Conservation (phyloP, 2,113 vertebrate species). For the Leptobrachium ailaonicum region DNA sequence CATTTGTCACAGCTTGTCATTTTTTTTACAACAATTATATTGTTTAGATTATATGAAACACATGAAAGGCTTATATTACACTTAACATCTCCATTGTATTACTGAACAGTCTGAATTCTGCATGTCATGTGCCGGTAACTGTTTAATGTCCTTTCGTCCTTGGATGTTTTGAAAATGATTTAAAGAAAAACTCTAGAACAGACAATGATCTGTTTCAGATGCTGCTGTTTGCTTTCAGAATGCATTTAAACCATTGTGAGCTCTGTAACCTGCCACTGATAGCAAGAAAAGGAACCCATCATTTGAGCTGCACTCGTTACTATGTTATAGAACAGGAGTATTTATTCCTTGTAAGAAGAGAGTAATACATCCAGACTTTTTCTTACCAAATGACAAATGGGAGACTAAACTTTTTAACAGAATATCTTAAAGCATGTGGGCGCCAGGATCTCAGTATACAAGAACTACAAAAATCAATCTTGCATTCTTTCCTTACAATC, state of each 20-base stretch:
- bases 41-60: constrained; percentile 26
- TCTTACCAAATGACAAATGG: neutral
- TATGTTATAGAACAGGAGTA: neutral
- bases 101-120: constrained; percentile 12
- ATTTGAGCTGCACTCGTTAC: constrained; percentile 30
- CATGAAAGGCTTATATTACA: constrained; percentile 26
- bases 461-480: too few species aligned
- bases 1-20: constrained; percentile 6
- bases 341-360: constrained; percentile 34
- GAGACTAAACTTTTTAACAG: neutral
- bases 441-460: too few species aligned
- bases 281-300: constrained; percentile 23
- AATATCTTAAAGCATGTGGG: too few species aligned
- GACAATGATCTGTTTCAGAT: constrained; percentile 27
- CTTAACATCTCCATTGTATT: constrained; percentile 6
- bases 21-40: neutral
- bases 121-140: constrained; percentile 19
- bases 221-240: constrained; percentile 27
- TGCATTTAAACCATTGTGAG: constrained; percentile 34
- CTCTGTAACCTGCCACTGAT: constrained; percentile 32
- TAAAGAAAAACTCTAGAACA: constrained; percentile 1
- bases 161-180: constrained; percentile 35
- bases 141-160: constrained; percentile 37
- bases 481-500: too few species aligned
- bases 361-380: constrained; percentile 6